These are phyloP conservation scores for Lasioglossum figueresi DNA, from an alignment of 2,888 invertebrate species.

Conservation along the genomic window DNA sequence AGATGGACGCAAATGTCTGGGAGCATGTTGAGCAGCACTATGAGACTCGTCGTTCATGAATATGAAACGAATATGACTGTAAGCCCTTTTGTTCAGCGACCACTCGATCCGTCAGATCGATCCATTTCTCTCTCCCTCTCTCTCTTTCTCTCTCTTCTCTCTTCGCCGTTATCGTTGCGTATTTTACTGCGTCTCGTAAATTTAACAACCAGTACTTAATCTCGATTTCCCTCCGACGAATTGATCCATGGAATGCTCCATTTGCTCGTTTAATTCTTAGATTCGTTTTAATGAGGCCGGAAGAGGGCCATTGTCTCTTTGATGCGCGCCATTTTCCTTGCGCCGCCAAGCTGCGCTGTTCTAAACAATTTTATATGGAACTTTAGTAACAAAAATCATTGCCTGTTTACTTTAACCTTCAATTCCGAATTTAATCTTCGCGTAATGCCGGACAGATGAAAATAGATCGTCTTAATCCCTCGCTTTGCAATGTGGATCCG, in stretches of 20 bases:
- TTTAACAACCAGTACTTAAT: conserved; percentile 39
- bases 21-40: conserved; percentile 66
- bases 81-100: conserved; percentile 70
- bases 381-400: not conserved
- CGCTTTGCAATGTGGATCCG: not conserved
- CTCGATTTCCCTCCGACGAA: conserved; percentile 13
- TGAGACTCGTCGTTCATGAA: conserved; percentile 70
- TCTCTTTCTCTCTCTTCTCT: not conserved
- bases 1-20: conserved; percentile 67
- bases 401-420: not conserved
- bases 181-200: conserved; percentile 42
- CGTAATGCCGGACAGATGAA: not conserved
- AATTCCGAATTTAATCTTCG: not conserved
- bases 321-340: not conserved
- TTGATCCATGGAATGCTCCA: conserved; percentile 7
- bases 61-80: conserved; percentile 76
- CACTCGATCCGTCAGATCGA: conserved; percentile 50
- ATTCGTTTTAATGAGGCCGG: conserved; percentile 9
- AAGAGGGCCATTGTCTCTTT: not conserved
- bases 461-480: not conserved
- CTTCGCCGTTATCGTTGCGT: conserved; percentile 25
- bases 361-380: not conserved
- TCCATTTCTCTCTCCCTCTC: conserved; percentile 29
- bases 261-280: conserved; percentile 13
- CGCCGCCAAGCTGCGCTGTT: not conserved